These are phyloP conservation scores for Pristis pectinata DNA, from an alignment of 2,797 vertebrate genomes.

Conservation along the genomic window DNA sequence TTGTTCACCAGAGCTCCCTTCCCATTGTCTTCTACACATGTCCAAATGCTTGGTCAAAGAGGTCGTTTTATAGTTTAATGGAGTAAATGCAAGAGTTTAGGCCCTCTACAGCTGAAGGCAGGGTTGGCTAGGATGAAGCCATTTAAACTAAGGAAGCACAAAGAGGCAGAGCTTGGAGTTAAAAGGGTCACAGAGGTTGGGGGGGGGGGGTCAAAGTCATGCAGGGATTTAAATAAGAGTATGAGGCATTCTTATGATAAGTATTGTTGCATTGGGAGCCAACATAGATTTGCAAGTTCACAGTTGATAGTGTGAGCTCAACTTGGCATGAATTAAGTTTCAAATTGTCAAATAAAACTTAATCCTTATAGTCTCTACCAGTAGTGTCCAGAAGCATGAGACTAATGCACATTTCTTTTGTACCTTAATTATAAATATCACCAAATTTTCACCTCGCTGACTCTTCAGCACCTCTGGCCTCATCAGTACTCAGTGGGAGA, in stretches of 20 bases:
- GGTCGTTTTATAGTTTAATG: background rate
- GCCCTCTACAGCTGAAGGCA: background rate
- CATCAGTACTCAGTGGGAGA: slow-evolving; percentile 12
- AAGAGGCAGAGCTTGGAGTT: no score
- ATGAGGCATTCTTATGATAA: background rate
- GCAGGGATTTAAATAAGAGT: background rate
- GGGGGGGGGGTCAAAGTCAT: background rate
- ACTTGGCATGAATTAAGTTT: background rate
- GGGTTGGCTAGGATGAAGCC: background rate
- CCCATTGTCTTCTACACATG: no score
- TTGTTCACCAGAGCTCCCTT: no score
- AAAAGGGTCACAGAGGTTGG: no score
- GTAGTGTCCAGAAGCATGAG: background rate
- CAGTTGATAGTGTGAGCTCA: background rate
- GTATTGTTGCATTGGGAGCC: no score
- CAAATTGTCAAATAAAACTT: background rate
- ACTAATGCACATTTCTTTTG: background rate
- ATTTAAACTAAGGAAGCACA: no score
- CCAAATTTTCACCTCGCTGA: slow-evolving; percentile 15
- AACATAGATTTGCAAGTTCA: no score
- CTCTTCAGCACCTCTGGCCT: background rate
- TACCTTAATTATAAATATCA: slow-evolving; percentile 31
- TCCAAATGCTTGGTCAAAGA: background rate
- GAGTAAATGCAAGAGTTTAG: background rate
- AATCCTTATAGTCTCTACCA: background rate